Evolutionary conservation across 2,113 vertebrate genomes (phyloP).

Genomic region (Megaceryle maxima): DNA sequence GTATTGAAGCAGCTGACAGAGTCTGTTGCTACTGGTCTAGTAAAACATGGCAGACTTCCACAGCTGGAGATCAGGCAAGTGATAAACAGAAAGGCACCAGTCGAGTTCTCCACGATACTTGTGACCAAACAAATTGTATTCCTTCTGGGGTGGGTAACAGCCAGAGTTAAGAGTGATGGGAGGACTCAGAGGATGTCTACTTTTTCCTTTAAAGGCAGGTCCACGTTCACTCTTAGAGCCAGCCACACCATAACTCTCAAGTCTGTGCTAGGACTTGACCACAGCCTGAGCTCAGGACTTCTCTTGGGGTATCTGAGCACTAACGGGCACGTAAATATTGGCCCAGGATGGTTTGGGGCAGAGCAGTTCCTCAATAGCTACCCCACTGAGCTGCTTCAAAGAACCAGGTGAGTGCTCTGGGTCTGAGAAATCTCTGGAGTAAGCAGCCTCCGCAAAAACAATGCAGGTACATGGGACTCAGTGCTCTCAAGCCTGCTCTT

Average conservation of each 20-base stretch:
- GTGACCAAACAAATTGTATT: background rate
- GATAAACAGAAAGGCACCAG: conserved; percentile 38
- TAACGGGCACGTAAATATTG: background rate
- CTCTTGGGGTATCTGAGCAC: background rate
- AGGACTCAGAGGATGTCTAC: background rate
- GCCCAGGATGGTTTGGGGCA: background rate
- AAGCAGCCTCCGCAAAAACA: background rate
- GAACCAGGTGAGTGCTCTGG: background rate
- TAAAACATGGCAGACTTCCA: background rate
- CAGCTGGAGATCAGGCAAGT: background rate
- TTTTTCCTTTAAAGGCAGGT: conserved; percentile 12
- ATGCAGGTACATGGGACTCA: background rate
- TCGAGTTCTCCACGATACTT: background rate
- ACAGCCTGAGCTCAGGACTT: background rate
- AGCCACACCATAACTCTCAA: background rate
- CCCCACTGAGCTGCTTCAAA: background rate
- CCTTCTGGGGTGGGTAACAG: background rate
- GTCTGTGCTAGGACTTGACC: background rate
- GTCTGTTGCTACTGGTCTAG: background rate
- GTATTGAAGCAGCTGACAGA: conserved; percentile 7
- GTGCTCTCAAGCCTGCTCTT: background rate
- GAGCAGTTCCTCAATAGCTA: background rate
- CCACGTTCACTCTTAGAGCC: background rate
- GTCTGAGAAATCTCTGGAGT: background rate
- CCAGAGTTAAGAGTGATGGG: background rate